A percentile compares a stretch with the other conserved stretches of the same genome.
phyloP scores from a whole-genome alignment of 2,888 invertebrate species.

The Sipha maydis region DNA sequence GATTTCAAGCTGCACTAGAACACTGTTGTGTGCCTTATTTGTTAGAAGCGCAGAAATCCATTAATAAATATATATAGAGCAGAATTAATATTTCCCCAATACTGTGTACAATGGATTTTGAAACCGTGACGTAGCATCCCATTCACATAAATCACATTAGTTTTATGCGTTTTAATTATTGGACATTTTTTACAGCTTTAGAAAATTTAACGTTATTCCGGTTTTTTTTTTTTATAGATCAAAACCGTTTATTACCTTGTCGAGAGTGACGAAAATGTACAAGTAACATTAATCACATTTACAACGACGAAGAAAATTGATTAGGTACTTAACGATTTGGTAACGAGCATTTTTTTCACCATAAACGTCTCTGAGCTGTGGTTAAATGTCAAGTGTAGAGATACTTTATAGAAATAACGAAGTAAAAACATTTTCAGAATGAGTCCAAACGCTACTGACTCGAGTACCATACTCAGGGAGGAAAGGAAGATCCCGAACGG shows the following conservation, averaged over 20 bases:
- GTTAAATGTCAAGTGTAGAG: too few species aligned
- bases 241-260: not conserved
- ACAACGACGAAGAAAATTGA: not conserved
- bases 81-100: not conserved
- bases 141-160: not conserved
- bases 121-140: not conserved
- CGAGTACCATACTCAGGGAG: slow-evolving; percentile 50
- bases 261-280: slow-evolving; percentile 27
- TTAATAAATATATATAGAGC: too few species aligned
- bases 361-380: too few species aligned
- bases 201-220: not conserved
- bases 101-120: not conserved
- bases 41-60: too few species aligned
- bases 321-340: slow-evolving; percentile 4
- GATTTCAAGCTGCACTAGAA: too few species aligned
- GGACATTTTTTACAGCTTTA: not conserved
- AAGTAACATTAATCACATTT: slow-evolving; percentile 22
- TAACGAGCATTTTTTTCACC: not conserved
- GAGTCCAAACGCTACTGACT: slow-evolving; percentile 57
- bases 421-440: slow-evolving; percentile 33
- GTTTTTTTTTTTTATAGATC: slow-evolving; percentile 9
- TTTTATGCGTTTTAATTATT: not conserved
- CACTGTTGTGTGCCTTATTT: too few species aligned
- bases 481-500: slow-evolving; percentile 50
- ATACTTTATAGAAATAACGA: not conserved